Evolutionary conservation across 2,888 invertebrate species (phyloP), one percentile per base, ranked within the genome.

Genomic region (Tethea ocularis): DNA sequence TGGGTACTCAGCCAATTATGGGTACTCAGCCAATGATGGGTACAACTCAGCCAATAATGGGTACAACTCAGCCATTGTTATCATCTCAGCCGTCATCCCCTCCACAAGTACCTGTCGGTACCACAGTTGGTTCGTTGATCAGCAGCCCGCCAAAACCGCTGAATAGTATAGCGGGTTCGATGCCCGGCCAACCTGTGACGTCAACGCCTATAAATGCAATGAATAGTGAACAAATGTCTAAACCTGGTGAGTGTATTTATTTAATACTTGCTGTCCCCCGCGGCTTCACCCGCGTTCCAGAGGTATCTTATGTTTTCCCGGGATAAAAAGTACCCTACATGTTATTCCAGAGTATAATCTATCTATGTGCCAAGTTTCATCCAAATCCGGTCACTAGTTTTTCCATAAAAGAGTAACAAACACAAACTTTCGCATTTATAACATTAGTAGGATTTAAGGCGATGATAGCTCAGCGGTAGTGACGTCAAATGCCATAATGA

Each of bases 191-290:
- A 58, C 91, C 92, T 0, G 76, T 93, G 0, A 92, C 93, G 0
- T 92, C 92, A 0, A 93, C 92, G 0, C 92, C 93, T 0, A 84
- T 93, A 0, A 84, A 87, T 0, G 83, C 87, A 0, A 66, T 88
- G 13, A 89, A 84, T 54, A 83, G 72, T 51, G 91, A 91, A 1
- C 80, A 82, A 0, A 61, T 87, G n/a, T 90, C 91, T 0, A 91
- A 91, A 57, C 88, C 93, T 1, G 88, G 93, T 91, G 58, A 84
- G 84, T 71, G 20, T 53, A 52, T 57, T 33, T 52, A 36, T 15
- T n/a, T 10, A 10, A 59, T 53, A 38, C 53, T 52, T 3, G 53
- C 17, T 52, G 56, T n/a, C n/a, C n/a, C n/a, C n/a, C n/a, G n/a
- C n/a, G n/a, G n/a, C n/a, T n/a, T n/a, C n/a, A n/a, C n/a, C n/a